Percentiles rank a stretch among this genome's conserved stretches.
phyloP scores from a whole-genome alignment of 23 tunicate species.

The Pegea sp. region DNA sequence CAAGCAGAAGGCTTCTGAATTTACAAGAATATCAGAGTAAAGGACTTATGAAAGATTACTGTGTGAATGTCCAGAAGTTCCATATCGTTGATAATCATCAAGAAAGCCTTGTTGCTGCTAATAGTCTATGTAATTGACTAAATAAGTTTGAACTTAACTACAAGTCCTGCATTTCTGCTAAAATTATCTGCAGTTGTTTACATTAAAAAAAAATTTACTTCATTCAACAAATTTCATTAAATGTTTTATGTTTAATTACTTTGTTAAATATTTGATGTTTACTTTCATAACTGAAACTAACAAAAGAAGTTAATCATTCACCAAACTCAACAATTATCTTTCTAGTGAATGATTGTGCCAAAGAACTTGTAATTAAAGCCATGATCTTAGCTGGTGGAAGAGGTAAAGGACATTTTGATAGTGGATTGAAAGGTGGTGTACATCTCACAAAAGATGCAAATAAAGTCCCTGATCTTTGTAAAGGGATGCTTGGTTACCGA shows the following conservation, averaged over 20 bases:
- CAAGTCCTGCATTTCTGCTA: too few species aligned
- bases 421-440: conserved; percentile 93
- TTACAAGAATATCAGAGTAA: conserved; percentile 82
- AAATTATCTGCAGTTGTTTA: too few species aligned
- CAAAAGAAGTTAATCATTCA: too few species aligned
- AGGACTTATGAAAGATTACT: conserved; percentile 58
- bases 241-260: too few species aligned
- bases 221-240: too few species aligned
- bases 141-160: too few species aligned
- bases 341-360: conserved; percentile 53
- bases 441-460: conserved; percentile 74
- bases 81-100: conserved; percentile 31
- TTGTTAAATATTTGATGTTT: too few species aligned
- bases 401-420: conserved; percentile 70
- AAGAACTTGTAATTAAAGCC: conserved; percentile 84
- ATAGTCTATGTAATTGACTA: conserved; percentile 40
- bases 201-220: too few species aligned
- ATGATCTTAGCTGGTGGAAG: conserved; percentile 94
- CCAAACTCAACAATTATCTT: background rate
- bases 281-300: too few species aligned
- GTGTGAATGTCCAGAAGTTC: conserved; percentile 77
- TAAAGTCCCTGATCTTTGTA: conserved; percentile 25
- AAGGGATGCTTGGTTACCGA: conserved; percentile 68
- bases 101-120: conserved; percentile 25
- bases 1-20: conserved; percentile 25